phyloP scores from a whole-genome alignment of 2,888 invertebrate genomes.

The Patella depressa region DNA sequence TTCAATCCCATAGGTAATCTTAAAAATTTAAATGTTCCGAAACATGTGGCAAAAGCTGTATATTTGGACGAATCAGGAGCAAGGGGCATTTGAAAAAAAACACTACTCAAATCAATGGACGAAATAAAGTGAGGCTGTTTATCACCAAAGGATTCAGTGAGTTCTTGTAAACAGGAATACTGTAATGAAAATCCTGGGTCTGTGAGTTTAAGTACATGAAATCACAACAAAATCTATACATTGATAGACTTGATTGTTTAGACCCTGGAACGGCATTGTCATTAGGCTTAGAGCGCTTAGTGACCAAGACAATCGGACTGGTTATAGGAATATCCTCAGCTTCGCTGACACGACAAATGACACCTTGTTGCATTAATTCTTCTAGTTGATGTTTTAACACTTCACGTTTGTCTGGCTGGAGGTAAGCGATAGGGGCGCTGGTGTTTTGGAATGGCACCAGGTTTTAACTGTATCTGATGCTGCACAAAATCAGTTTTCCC shows the following conservation, averaged over 20 bases:
- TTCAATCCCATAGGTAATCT: slow-evolving; percentile 36
- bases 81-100: slow-evolving; percentile 34
- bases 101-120: slow-evolving; percentile 35
- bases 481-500: too few relatives aligned
- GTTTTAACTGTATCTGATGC: too few relatives aligned
- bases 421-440: slow-evolving; percentile 22
- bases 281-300: slow-evolving; percentile 21
- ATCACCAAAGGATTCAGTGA: slow-evolving; percentile 6
- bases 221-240: too few relatives aligned
- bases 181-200: too few relatives aligned
- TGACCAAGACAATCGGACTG: slow-evolving; percentile 28
- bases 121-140: slow-evolving; percentile 34
- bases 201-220: too few relatives aligned
- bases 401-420: slow-evolving; percentile 25
- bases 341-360: slow-evolving; percentile 23
- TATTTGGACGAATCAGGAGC: slow-evolving; percentile 9
- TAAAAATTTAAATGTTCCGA: slow-evolving; percentile 34
- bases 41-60: slow-evolving; percentile 36
- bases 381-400: slow-evolving; percentile 25
- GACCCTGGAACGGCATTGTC: too few relatives aligned
- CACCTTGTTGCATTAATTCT: slow-evolving; percentile 26
- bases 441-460: too few relatives aligned
- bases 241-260: too few relatives aligned
- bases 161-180: too few relatives aligned
- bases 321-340: slow-evolving; percentile 26